Evolutionary conservation across 2,797 vertebrate genomes (phyloP), one percentile per base, ranked within the genome.

Genomic region (Brachyrhaphis roseni): DNA sequence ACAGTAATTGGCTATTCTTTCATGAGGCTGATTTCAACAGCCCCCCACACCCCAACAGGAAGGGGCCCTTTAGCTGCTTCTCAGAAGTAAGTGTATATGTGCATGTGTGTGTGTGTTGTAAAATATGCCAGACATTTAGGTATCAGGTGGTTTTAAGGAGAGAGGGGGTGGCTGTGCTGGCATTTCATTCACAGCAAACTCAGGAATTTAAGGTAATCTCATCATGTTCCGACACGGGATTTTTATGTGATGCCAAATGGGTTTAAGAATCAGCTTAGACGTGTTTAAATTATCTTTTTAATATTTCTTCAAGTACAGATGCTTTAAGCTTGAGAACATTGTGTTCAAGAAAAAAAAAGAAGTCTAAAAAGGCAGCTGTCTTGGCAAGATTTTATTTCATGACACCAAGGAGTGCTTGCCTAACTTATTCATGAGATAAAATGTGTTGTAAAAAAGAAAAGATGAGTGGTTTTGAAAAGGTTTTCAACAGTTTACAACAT

Each of bases 1-100:
- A 94, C 93, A 93, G 94, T 95, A 95, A 95, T 95, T 95, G 95
- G 92, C 93, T 90, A 94, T 95, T 95, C 93, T 95, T 95, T 93
- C 92, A 90, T 88, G 85, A 92, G 90, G 82, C 89, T 90, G 91
- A 92, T 93, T 93, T 92, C 89, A 88, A 79, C 82, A 82, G 70
- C 77, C 78, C 84, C 80, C 77, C 81, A 7, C 87, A 73, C 78
- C 81, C 85, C 78, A 66, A 88, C 88, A 92, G 90, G 91, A 94
- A 94, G 91, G 89, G 91, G 90, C 89, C 90, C 88, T 90, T 93
- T 92, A 78, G 84, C 91, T 90, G 90, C 92, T 86, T 81, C 87
- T 86, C 78, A 91, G 85, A 94, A 91, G 81, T 91, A 85, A 76
- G 80, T 84, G 74, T 87, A 83, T 87, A 64, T 71, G 78, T 82